phyloP scores from a whole-genome alignment of 2,113 vertebrate genomes.

The Actenoides lindsayi region DNA sequence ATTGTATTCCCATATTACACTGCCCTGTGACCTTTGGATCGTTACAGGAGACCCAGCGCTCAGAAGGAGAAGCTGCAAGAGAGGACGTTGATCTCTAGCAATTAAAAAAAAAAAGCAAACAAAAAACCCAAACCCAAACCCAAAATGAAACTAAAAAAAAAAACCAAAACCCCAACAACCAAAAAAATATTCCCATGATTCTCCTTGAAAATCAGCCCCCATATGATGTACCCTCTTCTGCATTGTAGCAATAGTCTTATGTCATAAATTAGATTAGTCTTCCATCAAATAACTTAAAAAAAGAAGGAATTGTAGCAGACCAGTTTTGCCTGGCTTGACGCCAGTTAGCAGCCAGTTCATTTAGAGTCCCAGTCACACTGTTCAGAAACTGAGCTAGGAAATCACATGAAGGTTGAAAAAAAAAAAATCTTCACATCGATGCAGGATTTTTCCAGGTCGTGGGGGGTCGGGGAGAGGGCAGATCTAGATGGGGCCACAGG shows the following conservation, averaged over 20 bases:
- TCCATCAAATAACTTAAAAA: slow-evolving; percentile 85
- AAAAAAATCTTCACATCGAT: slow-evolving; percentile 72
- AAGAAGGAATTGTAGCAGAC: slow-evolving; percentile 72
- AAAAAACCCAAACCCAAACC: not conserved
- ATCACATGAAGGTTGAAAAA: slow-evolving; percentile 44
- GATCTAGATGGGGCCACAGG: slow-evolving; percentile 28
- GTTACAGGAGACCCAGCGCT: slow-evolving; percentile 31
- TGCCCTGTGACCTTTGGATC: slow-evolving; percentile 28
- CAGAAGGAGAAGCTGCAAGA: slow-evolving; percentile 55
- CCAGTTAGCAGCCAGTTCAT: slow-evolving; percentile 88
- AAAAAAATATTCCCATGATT: slow-evolving; percentile 24
- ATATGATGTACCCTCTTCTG: slow-evolving; percentile 43
- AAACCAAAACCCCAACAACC: not conserved
- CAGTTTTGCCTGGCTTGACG: slow-evolving; percentile 76
- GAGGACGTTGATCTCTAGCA: slow-evolving; percentile 33
- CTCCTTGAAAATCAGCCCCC: slow-evolving; percentile 54
- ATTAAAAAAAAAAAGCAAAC: not conserved
- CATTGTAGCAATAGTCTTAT: slow-evolving; percentile 73
- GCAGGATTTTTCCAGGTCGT: slow-evolving; percentile 62
- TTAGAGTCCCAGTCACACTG: slow-evolving; percentile 76
- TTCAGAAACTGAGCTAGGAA: slow-evolving; percentile 74
- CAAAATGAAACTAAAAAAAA: not conserved
- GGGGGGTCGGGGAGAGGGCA: not conserved
- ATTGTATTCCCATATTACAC: slow-evolving; percentile 2
- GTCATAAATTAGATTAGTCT: slow-evolving; percentile 83